Evolutionary conservation across 2,797 vertebrate species (phyloP).

Genomic region (Neoniphon sammara): DNA sequence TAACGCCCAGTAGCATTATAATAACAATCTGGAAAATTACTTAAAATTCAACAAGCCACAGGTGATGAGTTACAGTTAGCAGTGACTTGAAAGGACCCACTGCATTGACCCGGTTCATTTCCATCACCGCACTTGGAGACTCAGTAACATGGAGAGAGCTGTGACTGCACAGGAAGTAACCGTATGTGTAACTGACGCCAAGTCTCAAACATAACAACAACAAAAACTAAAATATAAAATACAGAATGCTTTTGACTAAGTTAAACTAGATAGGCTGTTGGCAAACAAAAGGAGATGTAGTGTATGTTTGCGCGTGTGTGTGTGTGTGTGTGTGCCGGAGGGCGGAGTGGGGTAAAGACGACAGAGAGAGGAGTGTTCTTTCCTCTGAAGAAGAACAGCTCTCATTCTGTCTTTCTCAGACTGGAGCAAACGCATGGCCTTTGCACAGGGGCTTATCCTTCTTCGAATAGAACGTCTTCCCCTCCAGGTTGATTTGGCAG

Average conservation of each 20-base stretch:
- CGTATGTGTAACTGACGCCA: conserved; percentile 30
- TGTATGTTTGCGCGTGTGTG: conserved; percentile 37
- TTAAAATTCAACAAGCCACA: conserved; percentile 28
- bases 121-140: conserved; percentile 53
- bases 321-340: conserved; percentile 44
- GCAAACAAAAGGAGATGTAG: conserved; percentile 34
- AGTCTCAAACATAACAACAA: conserved; percentile 55
- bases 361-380: conserved; percentile 46
- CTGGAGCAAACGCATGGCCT: conserved; percentile 96
- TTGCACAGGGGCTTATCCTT: conserved; percentile 99
- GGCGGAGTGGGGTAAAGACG: conserved; percentile 34
- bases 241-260: background rate
- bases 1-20: conserved; percentile 4
- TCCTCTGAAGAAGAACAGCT: conserved; percentile 63
- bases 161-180: conserved; percentile 38
- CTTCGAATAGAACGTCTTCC: conserved; percentile 99
- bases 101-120: conserved; percentile 64
- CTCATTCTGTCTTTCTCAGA: conserved; percentile 80
- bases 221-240: conserved; percentile 31
- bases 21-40: conserved; percentile 10
- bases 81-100: conserved; percentile 45
- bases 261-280: conserved; percentile 61
- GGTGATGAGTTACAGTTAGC: conserved; percentile 11
- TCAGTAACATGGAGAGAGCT: conserved; percentile 23
- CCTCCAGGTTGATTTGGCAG: conserved; percentile 99